Conservation (phyloP, 2,888 invertebrate genomes). For the Aromia moschata region DNA sequence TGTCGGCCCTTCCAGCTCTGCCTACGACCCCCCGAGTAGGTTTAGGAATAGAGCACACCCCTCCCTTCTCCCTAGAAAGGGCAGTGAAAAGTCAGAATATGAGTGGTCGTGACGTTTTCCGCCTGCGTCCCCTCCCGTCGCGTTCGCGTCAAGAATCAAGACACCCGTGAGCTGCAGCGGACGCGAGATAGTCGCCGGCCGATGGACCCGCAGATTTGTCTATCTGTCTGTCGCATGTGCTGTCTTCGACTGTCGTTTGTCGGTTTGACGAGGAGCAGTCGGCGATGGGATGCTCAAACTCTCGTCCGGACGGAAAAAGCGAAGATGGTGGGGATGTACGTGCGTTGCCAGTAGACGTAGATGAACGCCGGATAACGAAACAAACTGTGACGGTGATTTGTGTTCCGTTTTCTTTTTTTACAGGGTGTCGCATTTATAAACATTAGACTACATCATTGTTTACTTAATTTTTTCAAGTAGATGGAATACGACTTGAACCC, state of each 20-base stretch:
- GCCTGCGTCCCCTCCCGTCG: slow-evolving; percentile 44
- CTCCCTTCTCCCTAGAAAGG: slow-evolving; percentile 43
- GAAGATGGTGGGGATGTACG: background rate
- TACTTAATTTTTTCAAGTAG: no score
- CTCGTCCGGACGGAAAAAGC: background rate
- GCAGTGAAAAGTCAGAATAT: slow-evolving; percentile 55
- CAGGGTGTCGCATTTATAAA: no score
- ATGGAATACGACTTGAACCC: no score
- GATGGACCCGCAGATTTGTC: slow-evolving; percentile 51
- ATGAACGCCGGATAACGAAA: background rate
- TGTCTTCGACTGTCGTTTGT: slow-evolving; percentile 23
- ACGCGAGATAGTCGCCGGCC: slow-evolving; percentile 34
- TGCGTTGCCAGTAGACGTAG: background rate
- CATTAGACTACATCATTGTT: no score
- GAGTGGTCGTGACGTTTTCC: slow-evolving; percentile 54
- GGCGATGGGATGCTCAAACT: slow-evolving; percentile 35
- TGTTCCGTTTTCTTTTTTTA: slow-evolving; percentile 1
- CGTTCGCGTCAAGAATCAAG: slow-evolving; percentile 37
- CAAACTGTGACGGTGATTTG: slow-evolving; percentile 1
- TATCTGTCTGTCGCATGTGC: slow-evolving; percentile 45
- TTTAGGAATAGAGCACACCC: slow-evolving; percentile 46
- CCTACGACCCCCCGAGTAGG: slow-evolving; percentile 43
- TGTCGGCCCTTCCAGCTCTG: slow-evolving; percentile 42
- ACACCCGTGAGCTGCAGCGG: slow-evolving; percentile 34
- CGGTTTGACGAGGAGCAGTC: slow-evolving; percentile 42